These are phyloP conservation scores for Adelges cooleyi DNA, from an alignment of 1,140 invertebrate species.

Conservation along the genomic window DNA sequence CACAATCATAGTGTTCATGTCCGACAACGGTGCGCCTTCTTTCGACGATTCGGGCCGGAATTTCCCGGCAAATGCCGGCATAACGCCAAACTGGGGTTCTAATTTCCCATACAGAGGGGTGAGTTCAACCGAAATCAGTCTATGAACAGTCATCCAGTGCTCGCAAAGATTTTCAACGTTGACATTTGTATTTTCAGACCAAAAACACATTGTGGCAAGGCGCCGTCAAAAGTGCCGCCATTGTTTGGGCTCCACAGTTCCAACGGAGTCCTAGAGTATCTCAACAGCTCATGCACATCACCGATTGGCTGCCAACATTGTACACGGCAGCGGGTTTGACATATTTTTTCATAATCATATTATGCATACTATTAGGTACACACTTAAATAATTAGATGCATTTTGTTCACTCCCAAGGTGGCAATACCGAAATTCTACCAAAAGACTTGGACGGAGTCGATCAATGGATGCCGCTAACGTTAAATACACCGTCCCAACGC, in stretches of 20 bases:
- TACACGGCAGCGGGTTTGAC: constrained; percentile 40
- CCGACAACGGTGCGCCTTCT: constrained; percentile 50
- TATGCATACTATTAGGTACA: too few relatives aligned
- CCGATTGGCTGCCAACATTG: constrained; percentile 61
- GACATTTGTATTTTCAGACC: not conserved
- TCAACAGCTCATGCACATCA: constrained; percentile 50
- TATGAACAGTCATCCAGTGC: too few relatives aligned
- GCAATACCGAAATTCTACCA: constrained; percentile 40
- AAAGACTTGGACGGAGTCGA: constrained; percentile 47
- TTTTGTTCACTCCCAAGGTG: too few relatives aligned
- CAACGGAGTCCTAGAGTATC: constrained; percentile 40
- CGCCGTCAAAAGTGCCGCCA: constrained; percentile 49
- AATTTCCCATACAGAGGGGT: constrained; percentile 57
- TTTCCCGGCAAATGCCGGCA: constrained; percentile 37
- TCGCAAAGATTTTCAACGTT: too few relatives aligned
- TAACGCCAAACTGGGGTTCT: constrained; percentile 48
- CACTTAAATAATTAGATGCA: not conserved
- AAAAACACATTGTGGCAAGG: constrained; percentile 54
- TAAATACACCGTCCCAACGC: constrained; percentile 39
- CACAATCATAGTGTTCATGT: constrained; percentile 49
- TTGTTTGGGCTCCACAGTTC: constrained; percentile 53
- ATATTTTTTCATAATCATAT: too few relatives aligned
- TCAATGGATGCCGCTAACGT: constrained; percentile 42
- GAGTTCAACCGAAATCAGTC: constrained; percentile 35
- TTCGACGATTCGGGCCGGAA: constrained; percentile 44